Conservation (phyloP, 2,888 invertebrate genomes). For the Sicus ferrugineus region DNA sequence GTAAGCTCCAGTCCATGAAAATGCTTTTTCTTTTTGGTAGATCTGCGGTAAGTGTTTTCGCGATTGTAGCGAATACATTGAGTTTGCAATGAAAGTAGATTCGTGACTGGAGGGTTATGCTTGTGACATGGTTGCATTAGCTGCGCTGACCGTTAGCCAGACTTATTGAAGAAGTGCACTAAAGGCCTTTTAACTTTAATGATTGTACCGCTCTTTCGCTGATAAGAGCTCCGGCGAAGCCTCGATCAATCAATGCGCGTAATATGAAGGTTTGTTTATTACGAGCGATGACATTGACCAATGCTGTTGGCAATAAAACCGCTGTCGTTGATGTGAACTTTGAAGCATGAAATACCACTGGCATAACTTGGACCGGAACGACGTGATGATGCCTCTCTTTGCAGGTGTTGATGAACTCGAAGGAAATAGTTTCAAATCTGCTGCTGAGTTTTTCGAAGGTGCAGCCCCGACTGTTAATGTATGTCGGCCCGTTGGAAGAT, state of each 20-base stretch:
- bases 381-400: not conserved
- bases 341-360: not conserved
- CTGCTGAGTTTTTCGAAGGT: not conserved
- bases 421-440: not conserved
- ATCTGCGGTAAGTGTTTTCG: not conserved
- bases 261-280: not conserved
- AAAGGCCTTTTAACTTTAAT: not conserved
- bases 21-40: not conserved
- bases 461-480: not conserved
- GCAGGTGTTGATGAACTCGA: too few relatives aligned
- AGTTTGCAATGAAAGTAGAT: not conserved
- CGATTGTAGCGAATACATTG: not conserved
- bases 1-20: constrained; percentile 14
- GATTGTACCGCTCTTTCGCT: not conserved
- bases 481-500: not conserved
- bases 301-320: constrained; percentile 7
- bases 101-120: not conserved
- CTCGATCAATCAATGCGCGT: constrained; percentile 11
- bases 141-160: constrained; percentile 2
- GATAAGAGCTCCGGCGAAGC: constrained; percentile 3
- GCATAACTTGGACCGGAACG: too few relatives aligned
- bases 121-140: not conserved
- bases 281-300: not conserved
- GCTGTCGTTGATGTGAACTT: not conserved
- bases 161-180: not conserved